phyloP scores from a whole-genome alignment of 1,140 invertebrate species.

The Dreissena polymorpha region DNA sequence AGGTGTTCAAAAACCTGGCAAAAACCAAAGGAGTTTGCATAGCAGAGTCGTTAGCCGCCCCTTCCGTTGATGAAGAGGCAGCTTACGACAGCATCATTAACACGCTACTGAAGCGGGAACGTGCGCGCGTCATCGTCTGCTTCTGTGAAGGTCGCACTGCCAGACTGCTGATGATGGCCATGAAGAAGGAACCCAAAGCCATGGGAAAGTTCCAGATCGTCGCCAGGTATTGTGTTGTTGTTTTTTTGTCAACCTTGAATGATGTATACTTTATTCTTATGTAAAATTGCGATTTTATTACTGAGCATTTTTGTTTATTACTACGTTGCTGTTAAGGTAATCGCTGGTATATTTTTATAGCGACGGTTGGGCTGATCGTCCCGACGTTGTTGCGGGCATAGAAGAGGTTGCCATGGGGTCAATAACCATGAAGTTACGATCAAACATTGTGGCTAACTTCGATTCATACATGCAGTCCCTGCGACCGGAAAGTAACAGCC shows the following conservation, averaged over 20 bases:
- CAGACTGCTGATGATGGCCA: conserved; percentile 85
- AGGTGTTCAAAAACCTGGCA: conserved; percentile 86
- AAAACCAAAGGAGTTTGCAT: conserved; percentile 87
- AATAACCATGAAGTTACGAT: conserved; percentile 88
- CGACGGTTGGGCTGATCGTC: conserved; percentile 88
- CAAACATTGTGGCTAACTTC: conserved; percentile 85
- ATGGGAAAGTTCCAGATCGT: conserved; percentile 85
- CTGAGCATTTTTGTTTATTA: too few relatives aligned
- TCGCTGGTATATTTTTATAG: conserved; percentile 77
- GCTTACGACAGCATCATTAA: conserved; percentile 83
- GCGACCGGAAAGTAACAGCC: conserved; percentile 83
- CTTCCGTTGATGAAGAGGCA: conserved; percentile 84
- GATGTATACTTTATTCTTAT: too few relatives aligned
- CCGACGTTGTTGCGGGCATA: conserved; percentile 86
- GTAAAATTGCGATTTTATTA: too few relatives aligned
- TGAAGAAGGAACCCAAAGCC: conserved; percentile 82
- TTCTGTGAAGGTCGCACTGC: conserved; percentile 91
- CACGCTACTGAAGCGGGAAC: conserved; percentile 82
- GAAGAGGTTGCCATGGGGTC: conserved; percentile 87
- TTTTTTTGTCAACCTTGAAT: neutral
- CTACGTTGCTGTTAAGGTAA: too few relatives aligned
- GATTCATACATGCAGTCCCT: conserved; percentile 86
- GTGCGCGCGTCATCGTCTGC: conserved; percentile 88
- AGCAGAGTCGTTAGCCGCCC: conserved; percentile 85
- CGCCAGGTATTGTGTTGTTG: conserved; percentile 83